These are phyloP conservation scores for Drosophila tripunctata DNA, from an alignment of 2,888 invertebrate genomes.

Conservation along the genomic window DNA sequence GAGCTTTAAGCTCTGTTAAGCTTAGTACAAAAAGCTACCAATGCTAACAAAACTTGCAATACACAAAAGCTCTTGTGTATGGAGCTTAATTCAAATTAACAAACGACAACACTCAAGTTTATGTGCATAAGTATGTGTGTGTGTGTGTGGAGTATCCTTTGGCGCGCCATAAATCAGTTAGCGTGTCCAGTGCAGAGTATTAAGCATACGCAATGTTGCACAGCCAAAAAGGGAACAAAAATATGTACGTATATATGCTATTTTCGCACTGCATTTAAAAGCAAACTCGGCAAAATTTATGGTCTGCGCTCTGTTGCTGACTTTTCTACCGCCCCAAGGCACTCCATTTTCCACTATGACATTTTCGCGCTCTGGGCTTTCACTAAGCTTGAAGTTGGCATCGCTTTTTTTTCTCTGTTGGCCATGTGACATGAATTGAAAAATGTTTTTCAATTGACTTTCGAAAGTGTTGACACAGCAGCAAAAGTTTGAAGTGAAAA, in stretches of 20 bases:
- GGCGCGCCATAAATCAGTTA: constrained; percentile 45
- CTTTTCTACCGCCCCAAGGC: background rate
- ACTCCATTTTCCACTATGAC: background rate
- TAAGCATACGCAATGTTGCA: constrained; percentile 38
- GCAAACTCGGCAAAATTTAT: constrained; percentile 17
- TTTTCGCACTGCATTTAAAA: constrained; percentile 13
- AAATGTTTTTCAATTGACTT: constrained; percentile 46
- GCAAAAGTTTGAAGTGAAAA: constrained; percentile 16
- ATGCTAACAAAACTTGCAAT: no score
- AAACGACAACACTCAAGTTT: background rate
- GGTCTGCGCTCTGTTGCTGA: constrained; percentile 31
- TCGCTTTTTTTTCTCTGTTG: background rate
- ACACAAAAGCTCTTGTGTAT: no score
- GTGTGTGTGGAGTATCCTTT: constrained; percentile 17
- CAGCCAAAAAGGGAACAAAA: background rate
- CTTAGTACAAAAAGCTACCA: no score
- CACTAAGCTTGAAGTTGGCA: no score
- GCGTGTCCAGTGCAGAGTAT: constrained; percentile 20
- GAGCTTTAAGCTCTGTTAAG: no score
- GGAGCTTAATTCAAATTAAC: background rate
- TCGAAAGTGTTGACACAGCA: constrained; percentile 51
- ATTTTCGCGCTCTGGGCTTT: no score
- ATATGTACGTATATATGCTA: background rate
- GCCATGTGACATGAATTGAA: constrained; percentile 12
- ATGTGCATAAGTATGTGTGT: background rate